Conservation (phyloP, 1,140 invertebrate genomes). For the Colletes gigas region DNA sequence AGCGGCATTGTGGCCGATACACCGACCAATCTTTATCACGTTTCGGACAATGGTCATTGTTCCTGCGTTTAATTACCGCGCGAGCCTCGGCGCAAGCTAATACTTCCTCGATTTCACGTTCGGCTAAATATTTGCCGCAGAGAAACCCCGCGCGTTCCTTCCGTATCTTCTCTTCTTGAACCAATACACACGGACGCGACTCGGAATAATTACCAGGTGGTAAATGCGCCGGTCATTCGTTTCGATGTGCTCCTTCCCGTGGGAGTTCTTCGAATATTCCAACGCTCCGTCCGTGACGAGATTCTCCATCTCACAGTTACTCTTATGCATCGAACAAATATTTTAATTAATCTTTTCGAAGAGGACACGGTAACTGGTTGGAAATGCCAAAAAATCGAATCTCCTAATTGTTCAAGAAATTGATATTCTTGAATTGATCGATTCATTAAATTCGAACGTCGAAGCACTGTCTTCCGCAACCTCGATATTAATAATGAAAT, state of each 20-base stretch:
- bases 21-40: constrained; percentile 48
- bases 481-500: background rate
- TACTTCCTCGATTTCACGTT: constrained; percentile 42
- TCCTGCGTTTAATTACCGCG: constrained; percentile 54
- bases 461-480: no score
- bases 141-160: constrained; percentile 7
- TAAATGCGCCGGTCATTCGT: constrained; percentile 16
- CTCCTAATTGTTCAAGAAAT: no score
- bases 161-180: constrained; percentile 7
- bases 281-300: constrained; percentile 14
- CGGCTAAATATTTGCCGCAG: constrained; percentile 26
- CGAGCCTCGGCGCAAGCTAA: constrained; percentile 18
- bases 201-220: constrained; percentile 32
- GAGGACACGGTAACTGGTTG: no score
- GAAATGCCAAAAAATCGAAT: no score
- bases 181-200: constrained; percentile 19
- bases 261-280: constrained; percentile 55
- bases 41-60: constrained; percentile 64
- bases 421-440: no score
- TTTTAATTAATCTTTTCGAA: no score
- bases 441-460: no score
- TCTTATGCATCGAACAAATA: no score
- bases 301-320: background rate
- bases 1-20: constrained; percentile 43
- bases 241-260: constrained; percentile 28